A percentile compares a stretch with the other conserved stretches of the same genome.
phyloP scores from a whole-genome alignment of 1,140 invertebrate species.

The Solen grandis region DNA sequence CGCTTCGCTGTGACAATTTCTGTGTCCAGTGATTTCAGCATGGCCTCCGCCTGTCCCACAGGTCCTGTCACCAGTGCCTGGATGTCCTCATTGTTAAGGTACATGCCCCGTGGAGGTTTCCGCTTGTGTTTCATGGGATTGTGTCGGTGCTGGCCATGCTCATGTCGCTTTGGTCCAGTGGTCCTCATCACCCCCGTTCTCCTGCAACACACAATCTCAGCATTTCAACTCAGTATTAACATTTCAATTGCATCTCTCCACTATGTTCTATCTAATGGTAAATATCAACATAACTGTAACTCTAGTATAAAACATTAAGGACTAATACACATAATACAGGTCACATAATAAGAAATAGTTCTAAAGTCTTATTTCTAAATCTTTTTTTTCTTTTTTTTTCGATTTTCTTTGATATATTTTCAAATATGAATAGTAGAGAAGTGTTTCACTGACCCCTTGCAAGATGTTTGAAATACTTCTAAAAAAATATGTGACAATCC shows the following conservation, averaged over 20 bases:
- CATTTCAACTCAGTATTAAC: background rate
- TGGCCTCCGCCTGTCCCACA: conserved; percentile 88
- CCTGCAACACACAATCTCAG: conserved; percentile 80
- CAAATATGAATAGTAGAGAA: too few relatives aligned
- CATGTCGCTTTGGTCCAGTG: conserved; percentile 84
- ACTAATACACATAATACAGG: background rate
- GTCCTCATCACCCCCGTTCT: conserved; percentile 89
- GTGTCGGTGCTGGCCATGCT: conserved; percentile 77
- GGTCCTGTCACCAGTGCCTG: conserved; percentile 89
- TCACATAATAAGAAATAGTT: too few relatives aligned
- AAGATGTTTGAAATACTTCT: too few relatives aligned
- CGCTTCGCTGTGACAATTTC: conserved; percentile 96
- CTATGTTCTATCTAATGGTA: too few relatives aligned
- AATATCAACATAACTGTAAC: too few relatives aligned
- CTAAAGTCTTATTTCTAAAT: too few relatives aligned
- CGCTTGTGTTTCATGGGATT: conserved; percentile 87
- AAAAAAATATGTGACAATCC: too few relatives aligned
- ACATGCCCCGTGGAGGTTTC: conserved; percentile 96
- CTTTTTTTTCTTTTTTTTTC: too few relatives aligned
- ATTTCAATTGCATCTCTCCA: too few relatives aligned
- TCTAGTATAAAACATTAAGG: background rate
- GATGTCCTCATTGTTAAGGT: conserved; percentile 97
- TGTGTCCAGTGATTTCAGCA: conserved; percentile 94
- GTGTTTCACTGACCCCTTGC: too few relatives aligned
- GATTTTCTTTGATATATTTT: too few relatives aligned